A percentile compares a stretch with the other conserved stretches of the same genome.
Conservation (phyloP, 2,797 vertebrate genomes). For the Peromyscus aztecus region DNA sequence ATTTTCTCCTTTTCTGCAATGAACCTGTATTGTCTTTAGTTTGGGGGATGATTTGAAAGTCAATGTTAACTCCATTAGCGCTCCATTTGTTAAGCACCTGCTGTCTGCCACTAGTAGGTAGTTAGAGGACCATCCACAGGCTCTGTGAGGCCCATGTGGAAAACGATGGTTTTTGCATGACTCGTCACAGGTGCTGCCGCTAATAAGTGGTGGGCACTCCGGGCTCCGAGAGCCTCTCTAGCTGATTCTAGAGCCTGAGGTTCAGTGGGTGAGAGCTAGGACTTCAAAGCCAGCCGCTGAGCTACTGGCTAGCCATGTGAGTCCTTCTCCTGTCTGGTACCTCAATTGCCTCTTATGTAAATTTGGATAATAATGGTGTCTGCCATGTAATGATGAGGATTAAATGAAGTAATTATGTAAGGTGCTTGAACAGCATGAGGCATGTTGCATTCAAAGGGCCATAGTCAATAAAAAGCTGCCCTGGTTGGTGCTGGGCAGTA, state of each 20-base stretch:
- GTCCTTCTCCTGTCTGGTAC: background rate
- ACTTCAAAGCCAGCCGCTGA: background rate
- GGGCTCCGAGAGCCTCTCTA: background rate
- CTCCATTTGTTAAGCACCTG: background rate
- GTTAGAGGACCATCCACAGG: background rate
- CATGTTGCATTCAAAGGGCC: background rate
- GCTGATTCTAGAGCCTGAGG: background rate
- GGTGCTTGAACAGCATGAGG: background rate
- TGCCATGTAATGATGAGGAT: conserved; percentile 1
- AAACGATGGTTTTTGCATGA: background rate
- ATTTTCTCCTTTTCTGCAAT: conserved; percentile 22
- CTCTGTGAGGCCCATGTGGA: background rate
- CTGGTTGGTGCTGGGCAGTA: background rate
- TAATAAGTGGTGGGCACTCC: background rate
- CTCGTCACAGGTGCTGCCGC: background rate
- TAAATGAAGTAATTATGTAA: conserved; percentile 56
- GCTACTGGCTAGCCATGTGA: background rate
- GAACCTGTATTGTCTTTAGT: background rate
- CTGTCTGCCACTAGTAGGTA: background rate
- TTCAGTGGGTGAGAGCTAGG: background rate
- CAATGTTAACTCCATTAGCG: background rate
- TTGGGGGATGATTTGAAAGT: background rate
- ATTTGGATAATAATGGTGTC: conserved; percentile 37
- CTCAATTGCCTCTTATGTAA: background rate
- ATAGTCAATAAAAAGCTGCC: background rate